A percentile compares a stretch with the other conserved stretches of the same genome.
Conservation (phyloP, 2,113 vertebrate genomes). For the Saguinus imperator region DNA sequence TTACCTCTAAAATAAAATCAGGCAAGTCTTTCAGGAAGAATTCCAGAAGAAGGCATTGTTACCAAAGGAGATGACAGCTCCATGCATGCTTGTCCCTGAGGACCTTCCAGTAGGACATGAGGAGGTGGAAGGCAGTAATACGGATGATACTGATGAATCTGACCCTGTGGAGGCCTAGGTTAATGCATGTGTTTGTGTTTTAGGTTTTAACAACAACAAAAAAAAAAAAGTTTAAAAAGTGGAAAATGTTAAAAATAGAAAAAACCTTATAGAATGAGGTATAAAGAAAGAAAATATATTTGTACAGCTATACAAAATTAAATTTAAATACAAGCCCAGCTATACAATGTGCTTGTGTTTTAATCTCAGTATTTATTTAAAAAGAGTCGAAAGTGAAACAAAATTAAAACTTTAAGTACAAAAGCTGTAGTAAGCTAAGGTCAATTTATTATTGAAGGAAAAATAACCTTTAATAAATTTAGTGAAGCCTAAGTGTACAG, state of each 20-base stretch:
- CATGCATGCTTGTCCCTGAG: not conserved
- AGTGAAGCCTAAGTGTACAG: not conserved
- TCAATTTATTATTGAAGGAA: not conserved
- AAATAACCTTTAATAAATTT: not conserved
- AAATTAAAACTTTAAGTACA: not conserved
- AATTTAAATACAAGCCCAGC: too few species aligned
- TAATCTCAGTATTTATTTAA: not conserved
- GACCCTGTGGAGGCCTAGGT: not conserved
- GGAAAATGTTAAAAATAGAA: not conserved
- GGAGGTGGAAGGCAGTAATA: not conserved
- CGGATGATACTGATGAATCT: not conserved
- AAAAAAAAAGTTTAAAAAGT: not conserved
- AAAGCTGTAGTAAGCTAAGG: not conserved
- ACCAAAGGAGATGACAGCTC: not conserved
- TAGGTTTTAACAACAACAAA: not conserved
- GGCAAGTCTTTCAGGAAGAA: not conserved
- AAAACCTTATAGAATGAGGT: not conserved
- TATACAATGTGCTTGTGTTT: not conserved
- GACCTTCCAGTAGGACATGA: not conserved
- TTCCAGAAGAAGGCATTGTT: not conserved
- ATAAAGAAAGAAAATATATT: not conserved
- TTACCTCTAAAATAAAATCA: not conserved
- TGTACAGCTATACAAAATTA: not conserved
- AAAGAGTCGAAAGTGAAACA: not conserved
- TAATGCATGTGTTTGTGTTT: not conserved